Evolutionary conservation across 2,888 invertebrate species (phyloP).

Genomic region (Phytoseiulus persimilis): DNA sequence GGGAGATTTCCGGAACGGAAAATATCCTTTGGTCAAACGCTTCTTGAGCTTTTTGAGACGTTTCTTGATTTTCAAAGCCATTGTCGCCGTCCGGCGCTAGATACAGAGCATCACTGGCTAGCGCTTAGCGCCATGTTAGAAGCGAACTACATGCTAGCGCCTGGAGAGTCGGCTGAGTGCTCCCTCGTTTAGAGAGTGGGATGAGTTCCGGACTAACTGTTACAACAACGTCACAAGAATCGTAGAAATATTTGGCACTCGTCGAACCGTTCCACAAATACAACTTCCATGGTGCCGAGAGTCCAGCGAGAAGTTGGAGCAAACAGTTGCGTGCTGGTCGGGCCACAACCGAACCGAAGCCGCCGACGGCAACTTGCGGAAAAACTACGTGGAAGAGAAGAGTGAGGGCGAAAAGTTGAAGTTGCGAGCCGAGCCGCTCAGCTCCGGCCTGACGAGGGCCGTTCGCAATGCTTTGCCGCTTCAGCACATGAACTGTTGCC

Average conservation of each 20-base stretch:
- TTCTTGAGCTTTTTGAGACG: slow-evolving; percentile 25
- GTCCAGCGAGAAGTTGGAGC: not conserved
- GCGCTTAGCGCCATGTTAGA: not conserved
- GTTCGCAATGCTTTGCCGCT: not conserved
- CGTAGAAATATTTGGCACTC: not conserved
- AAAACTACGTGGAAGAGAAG: not conserved
- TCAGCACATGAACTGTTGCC: not conserved
- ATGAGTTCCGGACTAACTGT: not conserved
- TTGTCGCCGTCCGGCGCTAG: too few relatives aligned
- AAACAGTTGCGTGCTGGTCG: slow-evolving; percentile 5
- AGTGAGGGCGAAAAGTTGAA: slow-evolving; percentile 5
- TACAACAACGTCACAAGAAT: not conserved
- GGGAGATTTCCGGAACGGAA: slow-evolving; percentile 27
- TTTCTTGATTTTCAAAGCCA: not conserved
- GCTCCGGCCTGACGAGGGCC: not conserved
- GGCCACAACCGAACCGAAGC: not conserved
- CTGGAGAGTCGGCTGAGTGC: not conserved
- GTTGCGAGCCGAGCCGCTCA: not conserved
- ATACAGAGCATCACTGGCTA: not conserved
- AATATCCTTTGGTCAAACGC: slow-evolving; percentile 14
- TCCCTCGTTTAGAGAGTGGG: not conserved
- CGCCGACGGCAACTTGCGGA: not conserved
- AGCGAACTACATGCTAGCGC: not conserved
- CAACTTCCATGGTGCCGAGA: not conserved
- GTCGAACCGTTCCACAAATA: not conserved